A percentile compares a stretch with the other conserved stretches of the same genome.
These are phyloP conservation scores for Apamea epomidion DNA, from an alignment of 2,888 invertebrate species.

Conservation along the genomic window DNA sequence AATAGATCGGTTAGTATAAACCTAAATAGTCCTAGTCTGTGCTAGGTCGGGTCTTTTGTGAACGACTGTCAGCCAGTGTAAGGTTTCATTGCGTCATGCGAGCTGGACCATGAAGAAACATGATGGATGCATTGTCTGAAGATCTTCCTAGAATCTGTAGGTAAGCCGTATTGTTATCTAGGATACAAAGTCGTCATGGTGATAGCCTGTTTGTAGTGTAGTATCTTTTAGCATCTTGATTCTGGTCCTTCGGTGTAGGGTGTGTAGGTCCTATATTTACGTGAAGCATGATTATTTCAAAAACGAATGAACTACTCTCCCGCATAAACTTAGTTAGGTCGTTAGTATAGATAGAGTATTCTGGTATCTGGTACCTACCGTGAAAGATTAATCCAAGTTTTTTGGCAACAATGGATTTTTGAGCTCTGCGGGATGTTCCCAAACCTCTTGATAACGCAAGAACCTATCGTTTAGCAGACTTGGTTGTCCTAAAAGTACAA, in stretches of 20 bases:
- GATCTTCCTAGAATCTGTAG: constrained; percentile 27
- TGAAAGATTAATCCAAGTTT: not conserved
- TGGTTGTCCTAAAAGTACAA: not conserved
- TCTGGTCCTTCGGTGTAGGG: not conserved
- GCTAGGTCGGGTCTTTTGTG: constrained; percentile 48
- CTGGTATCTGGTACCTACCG: not conserved
- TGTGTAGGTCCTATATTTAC: not conserved
- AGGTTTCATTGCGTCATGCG: constrained; percentile 70
- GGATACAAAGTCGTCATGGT: constrained; percentile 6
- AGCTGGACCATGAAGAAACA: constrained; percentile 70
- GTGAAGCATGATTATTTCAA: not conserved
- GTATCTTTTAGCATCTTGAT: not conserved
- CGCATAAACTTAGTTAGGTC: too few relatives aligned
- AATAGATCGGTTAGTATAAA: not conserved
- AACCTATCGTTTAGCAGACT: not conserved
- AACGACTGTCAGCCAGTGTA: constrained; percentile 64
- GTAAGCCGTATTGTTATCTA: constrained; percentile 11
- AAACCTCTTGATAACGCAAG: not conserved
- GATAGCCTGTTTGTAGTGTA: not conserved
- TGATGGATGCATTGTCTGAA: constrained; percentile 63
- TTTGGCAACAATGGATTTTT: not conserved
- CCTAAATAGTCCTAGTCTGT: not conserved
- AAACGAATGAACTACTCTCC: not conserved
- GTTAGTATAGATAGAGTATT: not conserved
- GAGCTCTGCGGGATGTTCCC: not conserved